Conservation (phyloP, 2,113 vertebrate species). For the Campylomormyrus numenius region DNA sequence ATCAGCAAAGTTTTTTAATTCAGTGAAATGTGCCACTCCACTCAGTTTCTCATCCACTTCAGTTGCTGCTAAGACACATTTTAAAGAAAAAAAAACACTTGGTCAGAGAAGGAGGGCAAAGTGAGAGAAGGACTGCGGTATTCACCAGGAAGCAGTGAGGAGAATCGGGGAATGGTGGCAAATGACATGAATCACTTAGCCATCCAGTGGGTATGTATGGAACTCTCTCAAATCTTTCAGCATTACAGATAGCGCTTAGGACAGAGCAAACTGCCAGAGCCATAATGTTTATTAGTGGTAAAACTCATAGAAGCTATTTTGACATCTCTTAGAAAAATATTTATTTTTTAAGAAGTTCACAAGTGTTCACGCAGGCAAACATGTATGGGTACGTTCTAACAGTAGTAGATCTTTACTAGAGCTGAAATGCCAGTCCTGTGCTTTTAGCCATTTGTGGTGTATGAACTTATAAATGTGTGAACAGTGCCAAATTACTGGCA, state of each 20-base stretch:
- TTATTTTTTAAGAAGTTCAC: conserved; percentile 8
- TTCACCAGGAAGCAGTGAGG: conserved; percentile 1
- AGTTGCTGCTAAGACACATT: conserved; percentile 42
- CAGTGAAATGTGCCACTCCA: conserved; percentile 12
- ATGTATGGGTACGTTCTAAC: background rate
- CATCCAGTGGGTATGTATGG: conserved; percentile 22
- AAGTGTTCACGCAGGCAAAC: background rate
- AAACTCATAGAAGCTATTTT: background rate
- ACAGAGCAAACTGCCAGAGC: conserved; percentile 12
- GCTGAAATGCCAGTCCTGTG: background rate
- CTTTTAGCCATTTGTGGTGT: background rate
- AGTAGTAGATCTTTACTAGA: background rate
- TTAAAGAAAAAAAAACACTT: conserved; percentile 8
- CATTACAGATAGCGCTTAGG: conserved; percentile 15
- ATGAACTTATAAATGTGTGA: conserved; percentile 1
- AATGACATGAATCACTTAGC: background rate
- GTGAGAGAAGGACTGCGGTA: background rate
- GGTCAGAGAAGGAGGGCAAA: conserved; percentile 1
- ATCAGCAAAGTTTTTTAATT: background rate
- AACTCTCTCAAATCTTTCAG: conserved; percentile 19
- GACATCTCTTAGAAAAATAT: background rate
- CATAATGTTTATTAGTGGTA: conserved; percentile 14
- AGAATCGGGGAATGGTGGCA: conserved; percentile 2
- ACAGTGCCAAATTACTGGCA: background rate
- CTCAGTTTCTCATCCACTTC: conserved; percentile 31